Evolutionary conservation across 2,888 invertebrate species (phyloP).

Genomic region (Drosophila anomalipes): DNA sequence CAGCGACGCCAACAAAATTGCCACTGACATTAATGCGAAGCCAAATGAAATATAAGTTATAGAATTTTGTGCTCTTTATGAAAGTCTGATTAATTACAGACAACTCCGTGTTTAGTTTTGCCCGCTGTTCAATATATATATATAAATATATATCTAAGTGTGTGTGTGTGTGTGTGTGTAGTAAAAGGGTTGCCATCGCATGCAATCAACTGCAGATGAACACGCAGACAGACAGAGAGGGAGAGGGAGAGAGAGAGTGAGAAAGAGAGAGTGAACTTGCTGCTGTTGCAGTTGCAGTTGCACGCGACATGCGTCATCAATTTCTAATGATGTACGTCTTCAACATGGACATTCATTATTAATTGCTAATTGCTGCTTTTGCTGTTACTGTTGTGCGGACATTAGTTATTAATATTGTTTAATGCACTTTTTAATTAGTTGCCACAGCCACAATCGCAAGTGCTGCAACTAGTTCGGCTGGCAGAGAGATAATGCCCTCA

Average conservation of each 20-base stretch:
- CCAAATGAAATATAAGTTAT: constrained; percentile 75
- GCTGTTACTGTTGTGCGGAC: constrained; percentile 38
- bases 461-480: background rate
- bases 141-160: background rate
- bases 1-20: constrained; percentile 10
- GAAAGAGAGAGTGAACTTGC: background rate
- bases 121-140: constrained; percentile 29
- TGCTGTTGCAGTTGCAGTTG: constrained; percentile 56
- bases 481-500: too few species aligned
- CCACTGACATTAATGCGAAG: constrained; percentile 70
- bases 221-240: background rate
- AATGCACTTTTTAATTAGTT: constrained; percentile 53
- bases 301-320: constrained; percentile 81
- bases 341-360: constrained; percentile 54
- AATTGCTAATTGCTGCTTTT: constrained; percentile 43
- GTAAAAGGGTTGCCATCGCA: constrained; percentile 60
- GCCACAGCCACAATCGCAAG: constrained; percentile 4
- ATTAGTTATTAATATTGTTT: constrained; percentile 64
- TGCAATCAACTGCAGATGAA: constrained; percentile 52
- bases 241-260: background rate
- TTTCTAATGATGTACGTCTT: constrained; percentile 79
- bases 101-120: constrained; percentile 51
- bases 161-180: constrained; percentile 10
- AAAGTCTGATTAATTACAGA: constrained; percentile 77
- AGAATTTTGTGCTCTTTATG: constrained; percentile 82